phyloP scores from a whole-genome alignment of 2,888 invertebrate genomes.

The Tortrix viridana region DNA sequence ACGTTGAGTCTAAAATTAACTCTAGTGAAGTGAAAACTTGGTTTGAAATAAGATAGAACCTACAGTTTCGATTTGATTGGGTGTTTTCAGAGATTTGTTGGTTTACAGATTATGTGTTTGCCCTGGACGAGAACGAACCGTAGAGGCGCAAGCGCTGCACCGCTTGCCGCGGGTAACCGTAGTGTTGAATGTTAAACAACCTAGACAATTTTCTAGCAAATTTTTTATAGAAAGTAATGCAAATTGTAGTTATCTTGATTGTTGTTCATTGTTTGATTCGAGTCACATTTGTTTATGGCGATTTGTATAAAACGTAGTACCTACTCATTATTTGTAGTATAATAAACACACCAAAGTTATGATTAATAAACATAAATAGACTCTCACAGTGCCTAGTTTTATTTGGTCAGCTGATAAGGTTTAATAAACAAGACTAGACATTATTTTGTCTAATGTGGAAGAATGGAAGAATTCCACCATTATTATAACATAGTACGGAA shows the following conservation, averaged over 20 bases:
- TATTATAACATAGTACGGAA: too few relatives aligned
- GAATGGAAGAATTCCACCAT: too few relatives aligned
- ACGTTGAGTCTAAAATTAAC: conserved; percentile 60
- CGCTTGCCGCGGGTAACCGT: conserved; percentile 19
- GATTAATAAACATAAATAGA: conserved; percentile 79
- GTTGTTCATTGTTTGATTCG: conserved; percentile 52
- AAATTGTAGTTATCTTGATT: conserved; percentile 42
- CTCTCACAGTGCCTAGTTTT: conserved; percentile 68
- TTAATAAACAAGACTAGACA: too few relatives aligned
- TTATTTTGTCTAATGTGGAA: too few relatives aligned
- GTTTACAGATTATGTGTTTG: conserved; percentile 1
- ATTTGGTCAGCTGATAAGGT: conserved; percentile 45
- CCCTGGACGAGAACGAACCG: background rate
- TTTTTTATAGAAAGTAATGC: conserved; percentile 45
- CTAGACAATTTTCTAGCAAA: conserved; percentile 62
- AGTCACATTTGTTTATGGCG: conserved; percentile 58
- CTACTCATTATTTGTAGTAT: conserved; percentile 75
- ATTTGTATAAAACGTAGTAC: conserved; percentile 71
- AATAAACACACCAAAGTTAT: conserved; percentile 84
- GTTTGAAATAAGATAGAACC: conserved; percentile 38
- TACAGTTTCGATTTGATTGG: conserved; percentile 39
- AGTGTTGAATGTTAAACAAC: conserved; percentile 50
- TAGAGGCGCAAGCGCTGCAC: conserved; percentile 14
- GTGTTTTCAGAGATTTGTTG: conserved; percentile 25
- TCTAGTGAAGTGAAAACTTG: conserved; percentile 35